Base-by-base conservation (phyloP, 1,140 invertebrate genomes). In the Euwallacea fornicatus region DNA sequence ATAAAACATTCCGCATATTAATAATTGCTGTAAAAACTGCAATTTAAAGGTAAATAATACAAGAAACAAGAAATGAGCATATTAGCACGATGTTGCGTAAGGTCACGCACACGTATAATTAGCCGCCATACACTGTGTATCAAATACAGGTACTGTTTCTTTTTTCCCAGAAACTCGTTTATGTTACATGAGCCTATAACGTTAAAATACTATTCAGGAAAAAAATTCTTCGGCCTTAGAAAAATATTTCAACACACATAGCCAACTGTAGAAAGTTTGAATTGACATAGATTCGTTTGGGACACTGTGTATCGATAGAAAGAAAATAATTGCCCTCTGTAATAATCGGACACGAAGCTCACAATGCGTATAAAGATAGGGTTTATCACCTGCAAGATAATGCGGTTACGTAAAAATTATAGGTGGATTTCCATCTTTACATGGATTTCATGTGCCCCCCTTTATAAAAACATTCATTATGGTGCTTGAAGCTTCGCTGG, bases 81-180 rank as follows among this genome's bases (percentile, higher is more conserved):
- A 66, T 66, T 54, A 55, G 16, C 50, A 53, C 42, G 63, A 53
- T 42, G 63, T 66, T 66, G 63, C 63, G 50, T 66, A 66, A 66
- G 63, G 47, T 66, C 63, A 66, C 63, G 63, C 63, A 54, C 16
- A 66, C 16, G 42, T 42, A 54, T 66, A 54, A 66, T 54, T 66
- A 55, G 21, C 42, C 33, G 11, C 10, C 42, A 42, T 66, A 66
- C 63, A 42, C 16, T 33, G 63, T 55, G 7, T 33, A 53, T 13
- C n/a, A 55, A 21, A 54, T 33, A 33, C 21, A 33, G 21, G 21
- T 33, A 33, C 21, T 33, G 21, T 33, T 33, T 33, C 21, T 33
- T 33, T 33, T 33, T 33, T 33, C 21, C 21, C 21, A 33, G 21
- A 33, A 33, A 33, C 21, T 33, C 21, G 21, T 33, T 33, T 33